Evolutionary conservation across 2,797 vertebrate species (phyloP), one percentile per base, ranked within the genome.

Genomic region (Pelobates cultripes): DNA sequence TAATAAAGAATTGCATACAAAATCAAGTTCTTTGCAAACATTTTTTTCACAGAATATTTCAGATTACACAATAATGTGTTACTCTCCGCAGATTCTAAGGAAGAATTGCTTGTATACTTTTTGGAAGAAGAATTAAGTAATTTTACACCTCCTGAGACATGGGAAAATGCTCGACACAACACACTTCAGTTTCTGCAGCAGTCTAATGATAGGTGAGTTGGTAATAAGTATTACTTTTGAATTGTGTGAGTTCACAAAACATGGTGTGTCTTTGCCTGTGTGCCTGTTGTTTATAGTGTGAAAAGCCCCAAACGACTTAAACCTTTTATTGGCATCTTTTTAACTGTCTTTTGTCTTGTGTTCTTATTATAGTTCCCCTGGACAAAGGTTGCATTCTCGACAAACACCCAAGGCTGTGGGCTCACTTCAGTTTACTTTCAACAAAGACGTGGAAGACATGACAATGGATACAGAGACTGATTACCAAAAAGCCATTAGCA

Each of bases 51-150:
- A 28, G 28, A 28, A 28, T 28, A 28, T 28, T 28, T 28, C 28
- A 28, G 28, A 28, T 28, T 28, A 28, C 1, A 28, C 28, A 40
- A 4, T 68, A 14, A 64, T 13, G 68, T 8, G 4, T 66, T 45
- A 4, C 43, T 4, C 0, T 47, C 42, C 61, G 15, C 47, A 84
- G 82, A 14, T 66, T 71, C 57, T 40, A 7, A 94, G 80, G 94
- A 96, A 13, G 96, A 96, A 6, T 91, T 97, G 86, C 91, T 91
- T 43, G 95, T 99, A 7, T 99, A 97, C 88, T 96, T 93, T 88
- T 91, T 91, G 42, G 89, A 92, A 79, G 93, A 94, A 7, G 88
- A 94, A 0, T 77, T 97, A 67, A 93, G 89, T 73, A 91, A 87
- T 73, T 99, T 97, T 15, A 76, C 83, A 2, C 89, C 93, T 0